These are phyloP conservation scores for Gryllus longicercus DNA, from an alignment of 2,888 invertebrate genomes.

Conservation along the genomic window DNA sequence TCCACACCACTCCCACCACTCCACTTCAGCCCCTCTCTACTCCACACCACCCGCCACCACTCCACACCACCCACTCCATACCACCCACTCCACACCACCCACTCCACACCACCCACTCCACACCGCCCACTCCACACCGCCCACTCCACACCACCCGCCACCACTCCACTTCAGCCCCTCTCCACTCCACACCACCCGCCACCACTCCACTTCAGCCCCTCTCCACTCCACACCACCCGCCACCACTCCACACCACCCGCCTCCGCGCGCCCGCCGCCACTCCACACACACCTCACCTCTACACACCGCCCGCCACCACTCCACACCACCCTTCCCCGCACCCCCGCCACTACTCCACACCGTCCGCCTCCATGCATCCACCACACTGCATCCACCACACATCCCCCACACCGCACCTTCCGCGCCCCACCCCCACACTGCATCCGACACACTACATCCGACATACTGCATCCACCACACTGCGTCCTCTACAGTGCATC, in stretches of 20 bases:
- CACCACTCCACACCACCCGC: constrained; percentile 69
- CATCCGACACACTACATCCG: no score
- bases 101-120: no score
- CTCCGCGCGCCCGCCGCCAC: not conserved
- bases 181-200: constrained; percentile 49
- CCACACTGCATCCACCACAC: no score
- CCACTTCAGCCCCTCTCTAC: no score
- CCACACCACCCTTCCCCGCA: constrained; percentile 71
- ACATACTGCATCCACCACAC: no score
- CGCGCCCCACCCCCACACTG: no score
- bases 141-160: constrained; percentile 51
- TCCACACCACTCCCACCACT: constrained; percentile 49
- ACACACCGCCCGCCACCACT: constrained; percentile 61
- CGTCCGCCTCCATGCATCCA: not conserved
- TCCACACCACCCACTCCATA: no score
- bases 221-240: constrained; percentile 71
- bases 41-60: not conserved
- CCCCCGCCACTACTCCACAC: constrained; percentile 50
- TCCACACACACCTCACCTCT: constrained; percentile 53
- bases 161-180: constrained; percentile 54
- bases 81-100: no score
- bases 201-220: no score
- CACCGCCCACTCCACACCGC: constrained; percentile 51
- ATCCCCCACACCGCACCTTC: no score
- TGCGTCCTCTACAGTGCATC: no score